phyloP scores from a whole-genome alignment of 2,797 vertebrate species.

The Monodelphis domestica region DNA sequence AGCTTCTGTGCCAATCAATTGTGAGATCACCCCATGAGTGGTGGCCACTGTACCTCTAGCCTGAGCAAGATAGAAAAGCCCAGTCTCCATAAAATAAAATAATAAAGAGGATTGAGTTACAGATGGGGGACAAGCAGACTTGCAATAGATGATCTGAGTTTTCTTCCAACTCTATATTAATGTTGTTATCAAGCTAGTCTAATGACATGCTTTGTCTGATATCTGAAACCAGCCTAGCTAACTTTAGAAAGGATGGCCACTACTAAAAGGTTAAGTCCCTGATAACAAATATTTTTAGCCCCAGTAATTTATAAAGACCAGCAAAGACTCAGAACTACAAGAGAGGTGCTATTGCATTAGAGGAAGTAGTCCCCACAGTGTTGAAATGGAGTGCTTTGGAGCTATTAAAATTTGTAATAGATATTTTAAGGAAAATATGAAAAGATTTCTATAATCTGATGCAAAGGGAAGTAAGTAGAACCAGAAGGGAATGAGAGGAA shows the following conservation, averaged over 20 bases:
- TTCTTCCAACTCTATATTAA: background rate
- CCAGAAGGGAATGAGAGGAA: conserved; percentile 30
- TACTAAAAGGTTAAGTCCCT: background rate
- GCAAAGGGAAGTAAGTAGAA: conserved; percentile 13
- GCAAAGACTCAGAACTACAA: background rate
- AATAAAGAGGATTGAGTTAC: background rate
- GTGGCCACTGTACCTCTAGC: background rate
- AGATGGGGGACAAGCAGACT: background rate
- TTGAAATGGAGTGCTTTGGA: background rate
- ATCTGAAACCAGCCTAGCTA: background rate
- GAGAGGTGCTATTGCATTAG: background rate
- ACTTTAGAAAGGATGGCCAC: background rate
- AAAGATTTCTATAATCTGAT: conserved; percentile 32
- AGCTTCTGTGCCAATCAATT: background rate
- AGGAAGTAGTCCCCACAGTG: background rate
- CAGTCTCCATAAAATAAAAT: too few relatives aligned
- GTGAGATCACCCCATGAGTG: background rate
- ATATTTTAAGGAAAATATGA: background rate
- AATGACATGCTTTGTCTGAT: background rate
- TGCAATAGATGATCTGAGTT: background rate
- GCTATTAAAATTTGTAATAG: background rate
- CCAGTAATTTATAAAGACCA: background rate
- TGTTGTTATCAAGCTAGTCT: background rate
- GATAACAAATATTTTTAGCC: background rate
- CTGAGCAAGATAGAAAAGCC: background rate